phyloP scores from a whole-genome alignment of 2,797 vertebrate genomes.

The Astyanax mexicanus region DNA sequence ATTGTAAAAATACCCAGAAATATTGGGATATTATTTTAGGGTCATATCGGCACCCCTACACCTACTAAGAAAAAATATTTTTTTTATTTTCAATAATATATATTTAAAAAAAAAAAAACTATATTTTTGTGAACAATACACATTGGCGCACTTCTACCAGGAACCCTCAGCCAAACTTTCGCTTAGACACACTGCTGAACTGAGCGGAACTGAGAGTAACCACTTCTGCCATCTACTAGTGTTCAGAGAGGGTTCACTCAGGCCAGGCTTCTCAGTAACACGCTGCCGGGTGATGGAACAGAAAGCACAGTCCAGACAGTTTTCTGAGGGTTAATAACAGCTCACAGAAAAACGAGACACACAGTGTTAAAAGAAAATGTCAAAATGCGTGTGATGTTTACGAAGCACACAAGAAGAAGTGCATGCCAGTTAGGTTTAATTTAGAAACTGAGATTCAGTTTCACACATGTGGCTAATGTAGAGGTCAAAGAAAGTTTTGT shows the following conservation, averaged over 20 bases:
- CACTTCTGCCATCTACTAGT: neutral
- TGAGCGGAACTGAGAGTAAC: conserved; percentile 34
- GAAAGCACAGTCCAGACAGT: conserved; percentile 22
- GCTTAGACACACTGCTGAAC: neutral
- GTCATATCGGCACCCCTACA: too few species aligned
- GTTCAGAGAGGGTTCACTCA: conserved; percentile 10
- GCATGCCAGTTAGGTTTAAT: too few species aligned
- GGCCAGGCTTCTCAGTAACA: conserved; percentile 27
- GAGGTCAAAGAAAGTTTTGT: neutral
- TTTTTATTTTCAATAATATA: too few species aligned
- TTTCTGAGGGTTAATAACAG: conserved; percentile 34
- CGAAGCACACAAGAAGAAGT: neutral
- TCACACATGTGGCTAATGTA: neutral
- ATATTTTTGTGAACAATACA: too few species aligned
- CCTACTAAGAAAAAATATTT: too few species aligned
- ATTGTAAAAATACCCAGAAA: too few species aligned
- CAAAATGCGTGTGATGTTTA: neutral
- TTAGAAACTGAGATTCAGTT: neutral
- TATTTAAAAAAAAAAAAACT: too few species aligned
- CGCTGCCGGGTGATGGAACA: conserved; percentile 29
- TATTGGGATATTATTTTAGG: too few species aligned
- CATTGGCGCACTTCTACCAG: too few species aligned
- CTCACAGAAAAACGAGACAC: conserved; percentile 6
- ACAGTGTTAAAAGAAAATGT: neutral
- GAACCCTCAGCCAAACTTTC: neutral